phyloP scores from a whole-genome alignment of 2,113 vertebrate genomes.

The Brevimyrus niger region DNA sequence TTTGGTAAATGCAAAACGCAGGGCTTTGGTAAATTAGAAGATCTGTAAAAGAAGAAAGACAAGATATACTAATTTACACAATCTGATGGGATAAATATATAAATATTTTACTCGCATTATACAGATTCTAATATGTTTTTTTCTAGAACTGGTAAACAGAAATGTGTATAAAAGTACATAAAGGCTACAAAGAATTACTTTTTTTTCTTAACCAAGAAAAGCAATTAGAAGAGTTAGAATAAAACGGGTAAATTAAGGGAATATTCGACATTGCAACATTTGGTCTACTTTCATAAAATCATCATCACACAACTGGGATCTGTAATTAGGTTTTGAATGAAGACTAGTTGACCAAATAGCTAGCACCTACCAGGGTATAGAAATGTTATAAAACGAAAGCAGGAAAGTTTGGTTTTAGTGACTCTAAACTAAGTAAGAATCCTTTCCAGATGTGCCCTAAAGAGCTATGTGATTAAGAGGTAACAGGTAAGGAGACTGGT shows the following conservation, averaged over 20 bases:
- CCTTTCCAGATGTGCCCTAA: not conserved
- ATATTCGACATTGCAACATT: not conserved
- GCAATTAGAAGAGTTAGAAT: not conserved
- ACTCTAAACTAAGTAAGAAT: not conserved
- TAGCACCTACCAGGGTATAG: not conserved
- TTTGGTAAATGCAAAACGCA: not conserved
- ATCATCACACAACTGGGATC: not conserved
- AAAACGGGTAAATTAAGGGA: not conserved
- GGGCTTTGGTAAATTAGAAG: not conserved
- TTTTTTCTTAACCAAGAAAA: not conserved
- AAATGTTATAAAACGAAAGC: not conserved
- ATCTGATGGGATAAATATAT: not conserved
- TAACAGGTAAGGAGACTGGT: not conserved
- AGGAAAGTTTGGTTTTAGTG: not conserved
- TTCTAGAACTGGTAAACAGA: not conserved
- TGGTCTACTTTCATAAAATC: not conserved
- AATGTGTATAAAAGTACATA: conserved; percentile 13
- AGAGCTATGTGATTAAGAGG: not conserved
- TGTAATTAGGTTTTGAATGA: not conserved
- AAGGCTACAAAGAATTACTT: not conserved
- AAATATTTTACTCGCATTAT: not conserved
- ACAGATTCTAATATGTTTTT: conserved; percentile 3
- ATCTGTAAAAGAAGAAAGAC: not conserved
- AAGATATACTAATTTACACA: conserved; percentile 3
- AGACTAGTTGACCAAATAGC: not conserved